Conservation (phyloP, 2,797 vertebrate genomes). For the Gallirallus australis region DNA sequence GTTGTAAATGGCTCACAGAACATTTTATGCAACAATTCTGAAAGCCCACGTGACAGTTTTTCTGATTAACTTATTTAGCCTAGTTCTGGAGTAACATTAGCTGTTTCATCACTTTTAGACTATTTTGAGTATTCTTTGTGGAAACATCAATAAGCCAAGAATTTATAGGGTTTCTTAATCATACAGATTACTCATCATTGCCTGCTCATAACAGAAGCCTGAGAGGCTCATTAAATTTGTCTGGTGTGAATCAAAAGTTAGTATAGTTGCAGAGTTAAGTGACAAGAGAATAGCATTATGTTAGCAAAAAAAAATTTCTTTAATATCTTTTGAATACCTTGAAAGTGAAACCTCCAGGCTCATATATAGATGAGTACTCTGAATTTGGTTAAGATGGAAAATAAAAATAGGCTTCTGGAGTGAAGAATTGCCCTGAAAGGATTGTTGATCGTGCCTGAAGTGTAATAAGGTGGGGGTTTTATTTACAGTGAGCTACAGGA, state of each 20-base stretch:
- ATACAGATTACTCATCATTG: constrained; percentile 77
- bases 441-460: constrained; percentile 21
- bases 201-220: constrained; percentile 75
- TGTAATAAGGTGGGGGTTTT: background rate
- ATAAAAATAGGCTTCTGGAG: constrained; percentile 60
- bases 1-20: constrained; percentile 50
- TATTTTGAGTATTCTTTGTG: constrained; percentile 67
- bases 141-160: constrained; percentile 72
- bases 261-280: constrained; percentile 74
- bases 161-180: constrained; percentile 76
- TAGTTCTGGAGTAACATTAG: constrained; percentile 57
- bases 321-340: constrained; percentile 9
- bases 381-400: constrained; percentile 50
- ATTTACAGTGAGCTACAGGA: constrained; percentile 40
- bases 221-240: constrained; percentile 74
- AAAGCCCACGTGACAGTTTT: constrained; percentile 20
- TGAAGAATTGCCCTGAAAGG: constrained; percentile 41
- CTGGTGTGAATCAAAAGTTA: constrained; percentile 77
- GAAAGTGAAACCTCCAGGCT: constrained; percentile 57
- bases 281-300: constrained; percentile 69
- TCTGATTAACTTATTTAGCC: constrained; percentile 72
- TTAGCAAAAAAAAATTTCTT: constrained; percentile 62
- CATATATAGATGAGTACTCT: constrained; percentile 49
- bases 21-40: constrained; percentile 23
- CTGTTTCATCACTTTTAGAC: constrained; percentile 64